A percentile compares a stretch with the other conserved stretches of the same genome.
Conservation (phyloP, 2,888 invertebrate species). For the Thumatha senex region DNA sequence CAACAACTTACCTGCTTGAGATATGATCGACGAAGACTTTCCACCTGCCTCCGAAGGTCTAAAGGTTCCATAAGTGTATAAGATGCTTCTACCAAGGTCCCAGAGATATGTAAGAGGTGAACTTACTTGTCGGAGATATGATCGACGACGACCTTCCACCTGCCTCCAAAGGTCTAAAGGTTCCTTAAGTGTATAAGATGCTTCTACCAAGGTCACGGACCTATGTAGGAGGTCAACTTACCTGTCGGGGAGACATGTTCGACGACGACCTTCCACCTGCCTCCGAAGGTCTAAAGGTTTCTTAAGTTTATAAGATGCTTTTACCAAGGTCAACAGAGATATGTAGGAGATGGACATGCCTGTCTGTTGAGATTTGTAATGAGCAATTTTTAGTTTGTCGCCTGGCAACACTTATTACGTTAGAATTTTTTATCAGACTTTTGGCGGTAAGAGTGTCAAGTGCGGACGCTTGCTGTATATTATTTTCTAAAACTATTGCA, state of each 20-base stretch:
- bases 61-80: constrained; percentile 69
- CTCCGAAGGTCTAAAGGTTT: constrained; percentile 89
- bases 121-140: constrained; percentile 93
- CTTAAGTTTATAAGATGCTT: too few species aligned
- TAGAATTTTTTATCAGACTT: too few species aligned
- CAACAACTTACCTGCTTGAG: constrained; percentile 88
- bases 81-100: neutral
- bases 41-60: constrained; percentile 94
- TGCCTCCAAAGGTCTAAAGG: constrained; percentile 97
- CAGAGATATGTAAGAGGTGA: neutral
- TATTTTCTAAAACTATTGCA: too few species aligned
- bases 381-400: too few species aligned
- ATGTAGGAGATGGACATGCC: constrained; percentile 31
- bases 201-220: neutral
- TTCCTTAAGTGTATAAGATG: too few species aligned
- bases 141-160: constrained; percentile 98
- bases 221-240: neutral
- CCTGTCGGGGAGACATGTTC: too few species aligned
- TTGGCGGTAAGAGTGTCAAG: too few species aligned
- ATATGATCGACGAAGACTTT: constrained; percentile 99
- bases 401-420: too few species aligned
- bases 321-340: too few species aligned
- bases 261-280: constrained; percentile 90
- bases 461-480: too few species aligned
- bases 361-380: constrained; percentile 42